phyloP scores from a whole-genome alignment of 2,113 vertebrate genomes.

The Hydrolagus affinis region DNA sequence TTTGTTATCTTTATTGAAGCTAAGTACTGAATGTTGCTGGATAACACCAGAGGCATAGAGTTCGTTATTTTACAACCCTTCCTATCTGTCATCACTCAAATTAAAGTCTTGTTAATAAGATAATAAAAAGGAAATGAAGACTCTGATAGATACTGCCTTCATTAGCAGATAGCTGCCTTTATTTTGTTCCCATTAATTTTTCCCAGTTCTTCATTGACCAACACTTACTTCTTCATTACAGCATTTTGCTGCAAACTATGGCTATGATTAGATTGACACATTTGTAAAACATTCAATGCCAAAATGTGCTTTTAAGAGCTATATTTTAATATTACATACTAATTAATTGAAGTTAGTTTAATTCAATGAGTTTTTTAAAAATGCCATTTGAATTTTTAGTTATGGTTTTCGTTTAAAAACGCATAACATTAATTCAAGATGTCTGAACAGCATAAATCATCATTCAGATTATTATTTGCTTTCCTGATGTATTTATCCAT shows the following conservation, averaged over 20 bases:
- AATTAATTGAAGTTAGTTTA: background rate
- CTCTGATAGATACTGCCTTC: constrained; percentile 19
- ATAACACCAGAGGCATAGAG: constrained; percentile 52
- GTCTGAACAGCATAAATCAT: background rate
- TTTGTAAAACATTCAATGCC: background rate
- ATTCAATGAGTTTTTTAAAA: constrained; percentile 3
- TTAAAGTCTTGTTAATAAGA: constrained; percentile 61
- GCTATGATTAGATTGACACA: constrained; percentile 8
- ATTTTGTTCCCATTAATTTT: constrained; percentile 18
- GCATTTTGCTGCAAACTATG: background rate
- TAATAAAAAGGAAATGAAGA: constrained; percentile 29
- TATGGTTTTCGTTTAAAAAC: background rate
- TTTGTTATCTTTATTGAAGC: constrained; percentile 64
- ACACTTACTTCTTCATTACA: background rate
- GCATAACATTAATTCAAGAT: constrained; percentile 18
- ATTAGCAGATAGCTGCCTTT: constrained; percentile 25
- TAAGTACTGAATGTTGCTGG: constrained; percentile 47
- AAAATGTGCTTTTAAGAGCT: constrained; percentile 8
- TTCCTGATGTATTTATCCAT: constrained; percentile 24
- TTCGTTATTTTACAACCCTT: constrained; percentile 57
- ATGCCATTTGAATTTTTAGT: constrained; percentile 6
- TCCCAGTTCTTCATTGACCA: constrained; percentile 6
- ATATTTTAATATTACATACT: background rate
- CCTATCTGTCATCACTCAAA: constrained; percentile 54
- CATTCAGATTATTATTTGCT: constrained; percentile 9